Evolutionary conservation across 2,113 vertebrate genomes (phyloP).

Genomic region (Phaetusa simplex): DNA sequence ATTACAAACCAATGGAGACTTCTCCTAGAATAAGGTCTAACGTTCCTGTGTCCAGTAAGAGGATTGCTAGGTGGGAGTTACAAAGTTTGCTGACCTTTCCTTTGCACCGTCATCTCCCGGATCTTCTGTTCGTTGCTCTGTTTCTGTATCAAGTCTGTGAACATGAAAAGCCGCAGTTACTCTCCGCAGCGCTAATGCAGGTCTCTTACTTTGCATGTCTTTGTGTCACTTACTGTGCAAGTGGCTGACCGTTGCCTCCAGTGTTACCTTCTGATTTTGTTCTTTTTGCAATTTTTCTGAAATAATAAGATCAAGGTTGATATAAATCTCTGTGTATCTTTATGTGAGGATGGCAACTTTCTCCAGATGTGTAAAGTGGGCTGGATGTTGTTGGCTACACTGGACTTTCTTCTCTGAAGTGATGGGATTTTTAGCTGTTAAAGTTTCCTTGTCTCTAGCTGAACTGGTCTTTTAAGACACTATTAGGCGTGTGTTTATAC

Average conservation of each 20-base stretch:
- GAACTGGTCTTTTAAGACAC: rapidly evolving
- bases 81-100: slow-evolving; percentile 73
- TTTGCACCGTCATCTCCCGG: slow-evolving; percentile 19
- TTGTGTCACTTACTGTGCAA: slow-evolving; percentile 69
- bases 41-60: background rate
- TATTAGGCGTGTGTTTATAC: rapidly evolving
- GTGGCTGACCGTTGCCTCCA: slow-evolving; percentile 57
- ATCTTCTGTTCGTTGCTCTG: background rate
- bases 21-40: background rate
- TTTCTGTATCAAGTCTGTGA: slow-evolving; percentile 66
- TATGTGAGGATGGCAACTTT: background rate
- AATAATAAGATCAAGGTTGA: background rate
- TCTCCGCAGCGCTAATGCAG: rapidly evolving
- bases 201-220: background rate
- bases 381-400: rapidly evolving
- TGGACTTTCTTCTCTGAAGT: background rate
- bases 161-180: background rate
- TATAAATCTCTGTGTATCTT: background rate
- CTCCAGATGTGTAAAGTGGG: background rate
- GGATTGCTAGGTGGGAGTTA: slow-evolving; percentile 15
- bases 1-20: background rate
- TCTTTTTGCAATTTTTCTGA: slow-evolving; percentile 70
- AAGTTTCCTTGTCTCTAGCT: background rate
- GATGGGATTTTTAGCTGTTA: background rate
- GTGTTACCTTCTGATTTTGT: slow-evolving; percentile 56